phyloP scores from a whole-genome alignment of 2,888 invertebrate species.

The Yponomeuta plumbellus region DNA sequence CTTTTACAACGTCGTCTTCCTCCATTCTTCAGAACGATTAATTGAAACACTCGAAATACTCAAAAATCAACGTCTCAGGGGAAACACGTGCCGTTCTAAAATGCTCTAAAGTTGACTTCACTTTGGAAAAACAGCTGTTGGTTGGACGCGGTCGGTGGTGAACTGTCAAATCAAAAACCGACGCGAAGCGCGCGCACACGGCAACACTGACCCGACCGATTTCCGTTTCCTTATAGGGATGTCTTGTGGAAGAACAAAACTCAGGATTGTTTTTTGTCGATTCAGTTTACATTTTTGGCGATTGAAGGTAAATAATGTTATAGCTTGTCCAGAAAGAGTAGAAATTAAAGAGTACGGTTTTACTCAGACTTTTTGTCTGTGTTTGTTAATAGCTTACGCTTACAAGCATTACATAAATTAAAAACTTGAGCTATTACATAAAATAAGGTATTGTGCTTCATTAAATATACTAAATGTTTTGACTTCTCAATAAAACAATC shows the following conservation, averaged over 20 bases:
- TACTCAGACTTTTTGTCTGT: too few relatives aligned
- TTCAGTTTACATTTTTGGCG: too few relatives aligned
- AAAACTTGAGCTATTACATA: too few relatives aligned
- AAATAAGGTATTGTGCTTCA: too few relatives aligned
- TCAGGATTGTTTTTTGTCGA: neutral
- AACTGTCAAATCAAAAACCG: slow-evolving; percentile 60
- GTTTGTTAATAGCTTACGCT: too few relatives aligned
- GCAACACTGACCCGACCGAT: slow-evolving; percentile 38
- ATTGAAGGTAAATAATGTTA: too few relatives aligned
- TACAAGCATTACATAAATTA: too few relatives aligned
- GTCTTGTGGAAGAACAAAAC: neutral
- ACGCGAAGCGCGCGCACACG: slow-evolving; percentile 36
- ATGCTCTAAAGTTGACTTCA: slow-evolving; percentile 39
- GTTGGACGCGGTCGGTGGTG: slow-evolving; percentile 44
- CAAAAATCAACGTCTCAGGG: slow-evolving; percentile 26
- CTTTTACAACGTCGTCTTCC: slow-evolving; percentile 51
- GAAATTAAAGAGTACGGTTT: too few relatives aligned
- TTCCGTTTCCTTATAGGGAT: slow-evolving; percentile 28
- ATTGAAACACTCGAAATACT: slow-evolving; percentile 15
- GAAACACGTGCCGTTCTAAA: slow-evolving; percentile 52
- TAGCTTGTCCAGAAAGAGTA: too few relatives aligned
- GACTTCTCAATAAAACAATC: too few relatives aligned
- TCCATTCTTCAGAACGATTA: slow-evolving; percentile 39
- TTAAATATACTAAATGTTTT: too few relatives aligned
- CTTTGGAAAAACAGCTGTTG: slow-evolving; percentile 63